These are phyloP conservation scores for Ecliptopera silaceata DNA, from an alignment of 2,888 invertebrate species.

Conservation along the genomic window DNA sequence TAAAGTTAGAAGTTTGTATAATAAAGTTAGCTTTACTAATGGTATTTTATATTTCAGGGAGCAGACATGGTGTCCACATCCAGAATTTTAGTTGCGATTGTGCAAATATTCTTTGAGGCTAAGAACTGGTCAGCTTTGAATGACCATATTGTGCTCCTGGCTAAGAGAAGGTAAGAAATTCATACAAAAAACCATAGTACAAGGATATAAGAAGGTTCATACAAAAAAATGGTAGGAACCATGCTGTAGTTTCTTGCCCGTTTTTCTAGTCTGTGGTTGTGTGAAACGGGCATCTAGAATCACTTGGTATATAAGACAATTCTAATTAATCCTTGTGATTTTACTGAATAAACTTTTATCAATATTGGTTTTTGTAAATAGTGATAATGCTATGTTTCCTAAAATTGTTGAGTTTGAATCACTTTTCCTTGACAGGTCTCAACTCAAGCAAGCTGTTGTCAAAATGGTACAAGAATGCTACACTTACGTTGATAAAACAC, in stretches of 20 bases:
- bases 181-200: not conserved
- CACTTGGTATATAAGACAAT: no score
- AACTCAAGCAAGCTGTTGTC: conserved; percentile 97
- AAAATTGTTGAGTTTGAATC: not conserved
- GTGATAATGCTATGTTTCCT: no score
- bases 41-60: conserved; percentile 83
- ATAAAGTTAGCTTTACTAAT: not conserved
- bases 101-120: conserved; percentile 94
- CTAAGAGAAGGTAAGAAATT: conserved; percentile 88
- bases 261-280: no score
- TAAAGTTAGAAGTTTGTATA: no score
- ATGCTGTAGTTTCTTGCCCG: no score
- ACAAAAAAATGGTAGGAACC: not conserved
- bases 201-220: conserved; percentile 91
- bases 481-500: conserved; percentile 95
- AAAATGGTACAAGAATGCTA: conserved; percentile 98
- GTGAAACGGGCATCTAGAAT: no score
- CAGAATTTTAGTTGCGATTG: conserved; percentile 95
- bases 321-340: no score
- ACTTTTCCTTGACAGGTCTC: conserved; percentile 83
- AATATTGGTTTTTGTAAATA: no score
- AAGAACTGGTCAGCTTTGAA: conserved; percentile 96
- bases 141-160: conserved; percentile 94
- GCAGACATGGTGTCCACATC: conserved; percentile 98
- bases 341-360: no score